Base-by-base conservation (phyloP, 2,113 vertebrate genomes). In the Notarius lentiginosus region DNA sequence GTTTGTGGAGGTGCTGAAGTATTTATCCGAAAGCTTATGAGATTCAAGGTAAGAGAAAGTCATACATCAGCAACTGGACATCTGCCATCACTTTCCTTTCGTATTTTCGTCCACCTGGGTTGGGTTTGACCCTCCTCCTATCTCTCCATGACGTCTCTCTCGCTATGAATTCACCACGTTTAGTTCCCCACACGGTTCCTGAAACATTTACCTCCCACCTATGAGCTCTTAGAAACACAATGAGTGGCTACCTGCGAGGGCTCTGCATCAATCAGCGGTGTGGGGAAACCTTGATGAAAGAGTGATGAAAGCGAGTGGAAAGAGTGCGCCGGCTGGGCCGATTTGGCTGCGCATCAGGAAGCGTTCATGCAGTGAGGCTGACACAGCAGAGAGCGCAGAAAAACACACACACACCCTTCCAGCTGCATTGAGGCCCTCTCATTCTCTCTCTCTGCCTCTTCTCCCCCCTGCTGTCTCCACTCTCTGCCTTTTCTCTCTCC, bases 141-240 rank as follows among this genome's bases (percentile, higher is more conserved):
- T 81, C 49, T 51, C 18, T 47, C 90, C 81, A 68, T 49, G 79
- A 3, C 72, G 65, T 85, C 84, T 66, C 24, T 47, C 14, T 30
- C 90, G 41, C 41, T 77, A 65, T 51, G 76, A 2, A 65, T 79
- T 86, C 80, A 18, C 47, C 72, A 58, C 14, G 85, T 90, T 94
- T 92, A 91, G 90, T 90, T 87, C 41, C 81, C 61, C 61, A n/a
- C 65, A 30, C 17, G 10, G 65, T 75, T 30, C 89, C 94, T 94
- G 91, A 94, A 94, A 94, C 92, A 94, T 94, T 95, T 92, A 93
- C 93, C 93, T 91, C 91, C 89, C 91, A 91, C 90, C 92, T 93
- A 93, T 93, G 92, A 89, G 90, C 93, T 92, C 91, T 92, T 89
- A 88, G 91, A 91, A 92, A 94, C 81, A 83, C 93, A 93, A 93